Evolutionary conservation across 2,113 vertebrate species (phyloP).

Genomic region (Sinocyclocheilus anshuiensis): DNA sequence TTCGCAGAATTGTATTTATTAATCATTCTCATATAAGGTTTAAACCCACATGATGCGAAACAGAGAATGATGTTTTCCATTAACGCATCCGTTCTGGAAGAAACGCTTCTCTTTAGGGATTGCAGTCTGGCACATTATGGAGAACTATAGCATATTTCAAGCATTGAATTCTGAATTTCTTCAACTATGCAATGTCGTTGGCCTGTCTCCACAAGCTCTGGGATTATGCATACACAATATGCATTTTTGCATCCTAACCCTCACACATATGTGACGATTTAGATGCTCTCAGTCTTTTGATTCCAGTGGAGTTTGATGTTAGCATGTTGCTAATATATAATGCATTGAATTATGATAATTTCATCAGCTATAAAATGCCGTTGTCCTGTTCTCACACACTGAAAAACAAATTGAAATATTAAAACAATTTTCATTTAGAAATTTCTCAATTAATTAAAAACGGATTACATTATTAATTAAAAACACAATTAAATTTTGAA

Average conservation of each 20-base stretch:
- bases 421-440: too few species aligned
- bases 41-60: background rate
- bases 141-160: background rate
- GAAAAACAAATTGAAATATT: too few species aligned
- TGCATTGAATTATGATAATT: too few species aligned
- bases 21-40: background rate
- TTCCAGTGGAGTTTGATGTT: background rate
- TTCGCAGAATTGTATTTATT: background rate
- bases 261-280: background rate
- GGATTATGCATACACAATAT: background rate
- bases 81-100: background rate
- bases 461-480: too few species aligned
- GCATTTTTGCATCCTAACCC: background rate
- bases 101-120: background rate
- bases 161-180: background rate
- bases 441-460: too few species aligned
- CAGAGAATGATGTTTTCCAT: background rate
- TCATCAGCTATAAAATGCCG: background rate
- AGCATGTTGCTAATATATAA: background rate
- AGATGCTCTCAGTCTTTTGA: background rate
- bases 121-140: background rate
- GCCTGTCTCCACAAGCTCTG: background rate
- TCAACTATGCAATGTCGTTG: background rate
- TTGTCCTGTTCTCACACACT: background rate
- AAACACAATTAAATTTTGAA: too few species aligned